Evolutionary conservation across 2,888 invertebrate species (phyloP).

Genomic region (Odontocolon sp.): DNA sequence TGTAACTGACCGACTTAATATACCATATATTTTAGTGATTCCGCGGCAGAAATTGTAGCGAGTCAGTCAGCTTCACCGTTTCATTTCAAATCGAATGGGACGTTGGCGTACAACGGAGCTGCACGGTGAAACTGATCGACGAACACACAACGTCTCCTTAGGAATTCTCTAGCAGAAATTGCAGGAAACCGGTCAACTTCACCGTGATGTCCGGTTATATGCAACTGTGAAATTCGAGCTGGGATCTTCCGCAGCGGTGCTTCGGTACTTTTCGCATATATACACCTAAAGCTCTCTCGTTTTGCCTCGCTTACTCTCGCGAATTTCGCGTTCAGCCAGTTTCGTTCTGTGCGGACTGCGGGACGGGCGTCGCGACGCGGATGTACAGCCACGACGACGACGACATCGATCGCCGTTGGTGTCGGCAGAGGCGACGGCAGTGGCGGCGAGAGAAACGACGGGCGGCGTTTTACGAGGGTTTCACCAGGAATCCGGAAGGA

Average conservation of each 20-base stretch:
- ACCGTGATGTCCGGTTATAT: too few relatives aligned
- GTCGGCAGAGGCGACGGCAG: slow-evolving; percentile 36
- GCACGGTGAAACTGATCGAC: too few relatives aligned
- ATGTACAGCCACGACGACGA: slow-evolving; percentile 44
- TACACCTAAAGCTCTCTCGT: slow-evolving; percentile 1
- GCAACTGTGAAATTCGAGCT: neutral
- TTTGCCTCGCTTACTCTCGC: slow-evolving; percentile 9
- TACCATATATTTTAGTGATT: too few relatives aligned
- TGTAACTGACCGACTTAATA: too few relatives aligned
- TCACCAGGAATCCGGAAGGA: slow-evolving; percentile 57
- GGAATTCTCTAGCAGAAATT: too few relatives aligned
- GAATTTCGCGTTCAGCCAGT: slow-evolving; percentile 40
- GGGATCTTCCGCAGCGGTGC: slow-evolving; percentile 30
- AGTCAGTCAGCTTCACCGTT: too few relatives aligned
- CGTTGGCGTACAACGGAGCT: neutral
- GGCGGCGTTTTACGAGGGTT: slow-evolving; percentile 57
- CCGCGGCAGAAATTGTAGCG: too few relatives aligned
- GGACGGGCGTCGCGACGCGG: slow-evolving; percentile 27
- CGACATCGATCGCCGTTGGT: slow-evolving; percentile 59
- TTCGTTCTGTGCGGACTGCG: slow-evolving; percentile 10
- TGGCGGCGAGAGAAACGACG: slow-evolving; percentile 41
- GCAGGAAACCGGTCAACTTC: too few relatives aligned
- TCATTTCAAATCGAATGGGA: too few relatives aligned
- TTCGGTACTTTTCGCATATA: neutral
- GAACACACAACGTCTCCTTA: too few relatives aligned